Evolutionary conservation across 2,888 invertebrate species (phyloP), one percentile per base, ranked within the genome.

Genomic region (Ephialtes manifestator): DNA sequence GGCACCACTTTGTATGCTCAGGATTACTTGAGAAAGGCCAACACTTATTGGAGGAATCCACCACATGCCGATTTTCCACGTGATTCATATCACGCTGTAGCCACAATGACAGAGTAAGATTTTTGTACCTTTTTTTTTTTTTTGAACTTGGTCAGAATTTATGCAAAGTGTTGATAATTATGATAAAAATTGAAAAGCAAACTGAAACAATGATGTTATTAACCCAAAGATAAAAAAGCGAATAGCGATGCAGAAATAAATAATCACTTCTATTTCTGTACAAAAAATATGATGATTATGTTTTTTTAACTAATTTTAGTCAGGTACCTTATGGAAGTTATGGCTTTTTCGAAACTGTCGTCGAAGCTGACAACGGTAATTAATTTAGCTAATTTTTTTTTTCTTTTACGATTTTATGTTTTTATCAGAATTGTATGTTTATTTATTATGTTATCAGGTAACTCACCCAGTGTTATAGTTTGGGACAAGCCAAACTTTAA

Each of bases 31-130:
- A 55, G 2, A 11, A 55, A 18, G n/a, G 51, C 51, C 4, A 51
- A 51, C 7, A 51, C n/a, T n/a, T 51, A n/a, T 51, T 51, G 51
- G 51, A 51, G 51, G n/a, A 51, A 18, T 51, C 18, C 51, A 51
- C 51, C 51, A n/a, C 7, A 39, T n/a, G 18, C 51, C 4, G n/a
- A 51, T 4, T 51, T 51, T n/a, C 51, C 51, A n/a, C 51, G 51
- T 18, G 7, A 51, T 18, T 51, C 51, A 4, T 51, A 51, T n/a
- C 51, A 51, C 3, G 51, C 51, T 18, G 51, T 51, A 51, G 51
- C 51, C n/a, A 51, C 51, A n/a, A 51, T 39, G 24, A 24, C 24
- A 24, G 24, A 24, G 24, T 24, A 24, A 24, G 24, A 24, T 24
- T 24, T n/a, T n/a, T n/a, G n/a, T n/a, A n/a, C n/a, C n/a, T n/a